phyloP scores from a whole-genome alignment of 1,140 invertebrate species.

The Drosophila simulans region DNA sequence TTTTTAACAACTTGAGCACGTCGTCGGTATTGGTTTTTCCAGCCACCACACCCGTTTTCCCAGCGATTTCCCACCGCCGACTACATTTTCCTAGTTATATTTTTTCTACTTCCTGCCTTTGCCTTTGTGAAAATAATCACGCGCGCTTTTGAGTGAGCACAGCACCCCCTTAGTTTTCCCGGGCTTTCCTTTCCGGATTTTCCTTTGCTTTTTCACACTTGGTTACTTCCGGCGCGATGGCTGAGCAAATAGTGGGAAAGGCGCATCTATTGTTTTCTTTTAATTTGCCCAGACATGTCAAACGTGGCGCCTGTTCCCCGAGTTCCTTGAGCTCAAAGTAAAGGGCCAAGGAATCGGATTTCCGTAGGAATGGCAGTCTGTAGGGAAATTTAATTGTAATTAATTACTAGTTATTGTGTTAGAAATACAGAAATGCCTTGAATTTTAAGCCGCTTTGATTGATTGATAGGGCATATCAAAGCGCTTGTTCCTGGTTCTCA shows the following conservation, averaged over 20 bases:
- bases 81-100: conserved; percentile 40
- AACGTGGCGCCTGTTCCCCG: conserved; percentile 8
- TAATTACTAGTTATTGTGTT: too few relatives aligned
- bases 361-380: background rate
- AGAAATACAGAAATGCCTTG: background rate
- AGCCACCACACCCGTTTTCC: conserved; percentile 40
- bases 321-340: too few relatives aligned
- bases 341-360: background rate
- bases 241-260: conserved; percentile 42
- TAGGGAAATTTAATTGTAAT: too few relatives aligned
- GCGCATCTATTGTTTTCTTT: conserved; percentile 74
- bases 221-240: conserved; percentile 67
- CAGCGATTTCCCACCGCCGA: conserved; percentile 20
- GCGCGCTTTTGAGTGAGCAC: conserved; percentile 69
- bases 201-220: conserved; percentile 79
- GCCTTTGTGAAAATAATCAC: conserved; percentile 82
- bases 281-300: conserved; percentile 64
- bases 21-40: conserved; percentile 79
- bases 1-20: conserved; percentile 83
- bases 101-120: conserved; percentile 72
- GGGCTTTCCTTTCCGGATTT: conserved; percentile 48
- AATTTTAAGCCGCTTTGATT: background rate
- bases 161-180: conserved; percentile 5
- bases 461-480: conserved; percentile 20
- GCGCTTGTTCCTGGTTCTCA: conserved; percentile 1